phyloP scores from a whole-genome alignment of 92 coral and sea anemone genomes.

The Diadumene lineata region DNA sequence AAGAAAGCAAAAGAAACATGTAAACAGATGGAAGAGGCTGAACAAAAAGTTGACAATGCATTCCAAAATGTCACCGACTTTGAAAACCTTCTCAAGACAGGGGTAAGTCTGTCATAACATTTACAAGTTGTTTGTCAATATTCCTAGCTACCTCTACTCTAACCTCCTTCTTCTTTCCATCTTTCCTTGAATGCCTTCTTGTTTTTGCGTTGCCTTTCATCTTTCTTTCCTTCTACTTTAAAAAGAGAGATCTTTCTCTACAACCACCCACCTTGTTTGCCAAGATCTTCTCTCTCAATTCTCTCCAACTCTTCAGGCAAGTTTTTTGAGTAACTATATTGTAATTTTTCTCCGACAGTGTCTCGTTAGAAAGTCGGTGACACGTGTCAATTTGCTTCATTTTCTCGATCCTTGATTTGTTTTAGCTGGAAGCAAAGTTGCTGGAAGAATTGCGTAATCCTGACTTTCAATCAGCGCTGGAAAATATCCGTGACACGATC shows the following conservation, averaged over 20 bases:
- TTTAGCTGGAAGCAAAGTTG: constrained; percentile 5
- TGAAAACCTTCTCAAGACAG: not conserved
- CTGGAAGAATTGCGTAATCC: not conserved
- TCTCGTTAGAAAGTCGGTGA: too few relatives aligned
- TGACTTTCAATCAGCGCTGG: not conserved
- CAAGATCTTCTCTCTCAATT: too few relatives aligned
- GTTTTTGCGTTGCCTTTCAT: too few relatives aligned
- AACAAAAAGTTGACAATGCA: not conserved
- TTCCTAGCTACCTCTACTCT: not conserved
- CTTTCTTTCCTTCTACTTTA: too few relatives aligned
- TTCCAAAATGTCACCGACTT: not conserved
- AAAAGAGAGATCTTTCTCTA: too few relatives aligned
- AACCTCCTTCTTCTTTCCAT: too few relatives aligned
- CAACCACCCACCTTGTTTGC: too few relatives aligned
- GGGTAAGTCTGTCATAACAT: not conserved
- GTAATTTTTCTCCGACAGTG: too few relatives aligned
- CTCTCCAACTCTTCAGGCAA: too few relatives aligned
- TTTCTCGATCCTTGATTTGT: not conserved
- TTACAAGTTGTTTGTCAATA: not conserved
- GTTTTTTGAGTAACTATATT: too few relatives aligned
- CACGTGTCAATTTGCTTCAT: not conserved
- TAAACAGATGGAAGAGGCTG: not conserved
- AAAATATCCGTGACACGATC: not conserved
- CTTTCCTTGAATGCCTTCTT: too few relatives aligned
- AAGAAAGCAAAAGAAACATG: not conserved